Evolutionary conservation across 2,113 vertebrate species (phyloP).

Genomic region (Crotalus helleri): DNA sequence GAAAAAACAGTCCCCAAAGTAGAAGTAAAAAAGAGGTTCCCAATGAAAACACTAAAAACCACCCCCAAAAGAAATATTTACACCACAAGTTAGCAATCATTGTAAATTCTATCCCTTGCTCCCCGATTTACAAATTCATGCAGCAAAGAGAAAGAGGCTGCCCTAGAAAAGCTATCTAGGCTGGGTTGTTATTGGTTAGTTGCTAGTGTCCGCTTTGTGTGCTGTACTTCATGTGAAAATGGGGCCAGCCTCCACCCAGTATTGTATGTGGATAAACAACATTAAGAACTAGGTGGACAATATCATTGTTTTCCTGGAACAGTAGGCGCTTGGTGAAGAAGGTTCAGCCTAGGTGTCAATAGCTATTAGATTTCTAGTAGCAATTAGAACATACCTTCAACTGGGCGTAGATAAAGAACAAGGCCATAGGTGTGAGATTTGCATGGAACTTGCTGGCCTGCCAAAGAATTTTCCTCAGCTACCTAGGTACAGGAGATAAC

Average conservation of each 20-base stretch:
- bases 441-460: neutral
- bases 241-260: neutral
- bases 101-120: slow-evolving; percentile 23
- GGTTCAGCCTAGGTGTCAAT: slow-evolving; percentile 30
- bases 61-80: slow-evolving; percentile 68
- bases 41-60: slow-evolving; percentile 70
- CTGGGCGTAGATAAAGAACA: slow-evolving; percentile 41
- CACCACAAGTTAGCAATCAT: slow-evolving; percentile 57
- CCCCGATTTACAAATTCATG: slow-evolving; percentile 45
- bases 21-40: slow-evolving; percentile 61
- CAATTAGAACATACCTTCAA: neutral
- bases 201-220: neutral
- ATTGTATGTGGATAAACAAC: neutral
- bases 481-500: slow-evolving; percentile 42
- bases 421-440: slow-evolving; percentile 50
- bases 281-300: slow-evolving; percentile 1
- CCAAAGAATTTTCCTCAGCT: neutral
- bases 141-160: slow-evolving; percentile 38
- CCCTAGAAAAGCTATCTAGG: slow-evolving; percentile 31
- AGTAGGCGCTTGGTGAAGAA: slow-evolving; percentile 51
- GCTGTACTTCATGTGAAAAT: neutral
- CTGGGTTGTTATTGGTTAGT: slow-evolving; percentile 33
- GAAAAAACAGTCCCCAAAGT: slow-evolving; percentile 64
- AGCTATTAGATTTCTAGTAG: neutral
- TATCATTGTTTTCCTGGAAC: slow-evolving; percentile 1